Evolutionary conservation across 2,888 invertebrate species (phyloP), one percentile per base, ranked within the genome.

Genomic region (Agonum fuliginosum): DNA sequence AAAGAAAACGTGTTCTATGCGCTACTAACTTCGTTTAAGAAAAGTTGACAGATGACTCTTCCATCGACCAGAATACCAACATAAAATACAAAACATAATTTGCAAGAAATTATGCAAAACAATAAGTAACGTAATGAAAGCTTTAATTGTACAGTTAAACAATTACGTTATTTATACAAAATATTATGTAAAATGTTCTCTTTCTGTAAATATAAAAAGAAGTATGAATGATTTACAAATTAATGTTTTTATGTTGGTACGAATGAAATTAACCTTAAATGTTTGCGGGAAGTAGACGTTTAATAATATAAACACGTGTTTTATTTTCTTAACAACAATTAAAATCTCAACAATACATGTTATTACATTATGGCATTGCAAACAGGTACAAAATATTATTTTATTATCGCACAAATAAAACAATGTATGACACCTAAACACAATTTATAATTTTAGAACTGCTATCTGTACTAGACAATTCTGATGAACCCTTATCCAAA

Each of bases 401-500:
- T 12, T 27, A 48, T n/a, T n/a, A n/a, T n/a, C n/a, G n/a, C n/a
- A 17, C 4, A 17, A 48, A 48, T 48, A 17, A 8, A 48, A 19
- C 10, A 17, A 5, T 48, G 2, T 41, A n/a, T n/a, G n/a, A n/a
- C n/a, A n/a, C n/a, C n/a, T n/a, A n/a, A n/a, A n/a, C n/a, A n/a
- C n/a, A n/a, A n/a, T n/a, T n/a, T n/a, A n/a, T n/a, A n/a, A 22
- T 83, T 83, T 78, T 78, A 85, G 85, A 82, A 75, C 80, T 85
- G 62, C 37, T 83, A 58, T 80, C 71, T 6, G 22, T 83, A 14
- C 80, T 85, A 30, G 81, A 84, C 48, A 79, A 82, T 70, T 73
- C 80, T 17, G 81, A 82, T 2, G 84, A 84, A 80, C 83, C 85
- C 2, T 78, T 84, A 46, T 30, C 72, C 14, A 85, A 84, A 79